A percentile compares a stretch with the other conserved stretches of the same genome.
These are phyloP conservation scores for Tigriopus japonicus DNA, from an alignment of 1,140 invertebrate species.

Conservation along the genomic window DNA sequence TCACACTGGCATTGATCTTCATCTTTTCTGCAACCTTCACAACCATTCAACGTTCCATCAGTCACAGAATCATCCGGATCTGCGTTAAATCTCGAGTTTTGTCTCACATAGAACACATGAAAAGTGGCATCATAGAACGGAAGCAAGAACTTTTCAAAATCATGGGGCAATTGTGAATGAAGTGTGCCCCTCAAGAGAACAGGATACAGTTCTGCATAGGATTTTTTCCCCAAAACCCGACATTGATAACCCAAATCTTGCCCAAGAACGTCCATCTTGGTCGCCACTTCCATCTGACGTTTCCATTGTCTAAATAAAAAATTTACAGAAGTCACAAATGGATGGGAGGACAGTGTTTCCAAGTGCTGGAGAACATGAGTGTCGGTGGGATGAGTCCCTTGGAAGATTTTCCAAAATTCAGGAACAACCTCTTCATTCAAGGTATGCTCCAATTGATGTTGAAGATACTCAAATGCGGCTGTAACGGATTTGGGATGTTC, in stretches of 20 bases:
- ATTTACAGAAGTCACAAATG: too few relatives aligned
- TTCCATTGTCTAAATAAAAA: too few relatives aligned
- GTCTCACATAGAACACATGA: conserved; percentile 41
- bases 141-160: conserved; percentile 45
- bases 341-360: too few relatives aligned
- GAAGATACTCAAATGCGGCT: too few relatives aligned
- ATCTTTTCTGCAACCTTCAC: conserved; percentile 48
- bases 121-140: conserved; percentile 56
- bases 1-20: conserved; percentile 50
- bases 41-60: conserved; percentile 24
- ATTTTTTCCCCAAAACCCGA: not conserved
- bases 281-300: not conserved
- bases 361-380: too few relatives aligned
- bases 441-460: too few relatives aligned
- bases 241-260: conserved; percentile 9
- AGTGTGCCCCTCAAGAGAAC: conserved; percentile 39
- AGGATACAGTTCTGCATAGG: not conserved
- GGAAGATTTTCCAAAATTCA: too few relatives aligned
- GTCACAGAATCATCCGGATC: conserved; percentile 17
- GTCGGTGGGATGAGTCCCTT: too few relatives aligned
- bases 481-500: too few relatives aligned
- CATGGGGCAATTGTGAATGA: conserved; percentile 44
- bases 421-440: too few relatives aligned
- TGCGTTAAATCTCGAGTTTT: conserved; percentile 20
- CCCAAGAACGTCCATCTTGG: conserved; percentile 3